These are phyloP conservation scores for Hirudo medicinalis DNA, from an alignment of 1,140 invertebrate species.

Conservation along the genomic window DNA sequence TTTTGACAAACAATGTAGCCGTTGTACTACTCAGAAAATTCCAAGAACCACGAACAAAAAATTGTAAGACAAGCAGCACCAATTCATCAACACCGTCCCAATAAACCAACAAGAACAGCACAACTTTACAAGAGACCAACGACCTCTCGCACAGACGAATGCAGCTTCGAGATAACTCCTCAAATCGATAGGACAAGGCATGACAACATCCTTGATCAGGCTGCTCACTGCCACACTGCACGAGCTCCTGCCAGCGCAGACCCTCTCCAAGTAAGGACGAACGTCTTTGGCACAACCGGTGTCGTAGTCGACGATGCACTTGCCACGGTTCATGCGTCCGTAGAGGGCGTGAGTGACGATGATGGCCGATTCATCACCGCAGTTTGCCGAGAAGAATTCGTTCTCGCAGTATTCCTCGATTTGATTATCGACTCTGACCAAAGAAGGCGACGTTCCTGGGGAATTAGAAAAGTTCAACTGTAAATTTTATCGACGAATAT, in stretches of 20 bases:
- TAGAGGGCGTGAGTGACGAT: conserved; percentile 15
- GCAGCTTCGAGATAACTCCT: conserved; percentile 13
- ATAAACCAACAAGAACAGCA: not conserved
- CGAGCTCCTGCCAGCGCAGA: not conserved
- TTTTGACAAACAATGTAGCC: too few relatives aligned
- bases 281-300: conserved; percentile 12
- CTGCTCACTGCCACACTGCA: conserved; percentile 1
- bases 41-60: too few relatives aligned
- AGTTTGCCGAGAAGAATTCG: conserved; percentile 12
- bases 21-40: too few relatives aligned
- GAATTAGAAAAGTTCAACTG: not conserved
- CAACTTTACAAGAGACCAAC: too few relatives aligned
- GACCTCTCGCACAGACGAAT: conserved; percentile 13
- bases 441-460: not conserved
- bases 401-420: conserved; percentile 16
- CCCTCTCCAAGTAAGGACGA: conserved; percentile 1
- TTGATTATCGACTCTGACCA: not conserved
- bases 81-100: not conserved
- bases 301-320: conserved; percentile 8
- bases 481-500: not conserved
- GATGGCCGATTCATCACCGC: conserved; percentile 12
- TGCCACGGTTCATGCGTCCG: conserved; percentile 12
- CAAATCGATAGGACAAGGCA: conserved; percentile 12
- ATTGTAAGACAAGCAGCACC: too few relatives aligned
- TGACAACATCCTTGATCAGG: not conserved